These are phyloP conservation scores for Drosophila kepulauana DNA, from an alignment of 1,140 invertebrate genomes.

Conservation along the genomic window DNA sequence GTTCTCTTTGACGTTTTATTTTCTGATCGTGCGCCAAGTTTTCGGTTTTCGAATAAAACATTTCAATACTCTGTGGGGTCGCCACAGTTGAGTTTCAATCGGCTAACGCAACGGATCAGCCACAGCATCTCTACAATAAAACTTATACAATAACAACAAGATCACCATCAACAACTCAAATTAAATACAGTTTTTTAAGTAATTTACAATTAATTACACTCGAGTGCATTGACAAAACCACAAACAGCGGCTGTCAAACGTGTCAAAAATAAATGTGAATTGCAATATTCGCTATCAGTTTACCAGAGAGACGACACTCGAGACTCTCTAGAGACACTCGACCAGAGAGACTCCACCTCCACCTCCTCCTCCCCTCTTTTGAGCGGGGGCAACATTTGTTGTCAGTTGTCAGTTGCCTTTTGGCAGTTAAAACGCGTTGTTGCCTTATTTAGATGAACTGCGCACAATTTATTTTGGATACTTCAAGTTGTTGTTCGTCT, in stretches of 20 bases:
- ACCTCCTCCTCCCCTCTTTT: background rate
- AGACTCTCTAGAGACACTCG: slow-evolving; percentile 18
- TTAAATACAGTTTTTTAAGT: slow-evolving; percentile 40
- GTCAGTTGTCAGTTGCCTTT: slow-evolving; percentile 29
- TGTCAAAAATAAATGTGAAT: slow-evolving; percentile 55
- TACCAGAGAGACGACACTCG: slow-evolving; percentile 43
- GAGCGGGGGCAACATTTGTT: slow-evolving; percentile 21
- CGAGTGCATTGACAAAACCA: slow-evolving; percentile 64
- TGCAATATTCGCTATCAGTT: slow-evolving; percentile 62
- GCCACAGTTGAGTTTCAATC: slow-evolving; percentile 77
- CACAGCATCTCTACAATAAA: slow-evolving; percentile 26
- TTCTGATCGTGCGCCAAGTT: slow-evolving; percentile 67
- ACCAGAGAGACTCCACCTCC: background rate
- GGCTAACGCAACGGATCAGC: slow-evolving; percentile 72
- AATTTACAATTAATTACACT: slow-evolving; percentile 55
- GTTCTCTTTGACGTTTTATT: slow-evolving; percentile 56
- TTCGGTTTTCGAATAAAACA: slow-evolving; percentile 78
- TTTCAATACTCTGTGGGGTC: slow-evolving; percentile 65
- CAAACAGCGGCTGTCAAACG: slow-evolving; percentile 65
- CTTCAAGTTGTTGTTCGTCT: slow-evolving; percentile 61
- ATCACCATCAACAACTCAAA: slow-evolving; percentile 12
- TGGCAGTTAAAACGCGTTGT: slow-evolving; percentile 47
- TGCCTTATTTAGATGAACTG: slow-evolving; percentile 59
- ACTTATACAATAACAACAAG: slow-evolving; percentile 25
- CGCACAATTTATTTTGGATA: slow-evolving; percentile 58